phyloP scores from a whole-genome alignment of 2,797 vertebrate genomes.

The Austrolebias charrua region DNA sequence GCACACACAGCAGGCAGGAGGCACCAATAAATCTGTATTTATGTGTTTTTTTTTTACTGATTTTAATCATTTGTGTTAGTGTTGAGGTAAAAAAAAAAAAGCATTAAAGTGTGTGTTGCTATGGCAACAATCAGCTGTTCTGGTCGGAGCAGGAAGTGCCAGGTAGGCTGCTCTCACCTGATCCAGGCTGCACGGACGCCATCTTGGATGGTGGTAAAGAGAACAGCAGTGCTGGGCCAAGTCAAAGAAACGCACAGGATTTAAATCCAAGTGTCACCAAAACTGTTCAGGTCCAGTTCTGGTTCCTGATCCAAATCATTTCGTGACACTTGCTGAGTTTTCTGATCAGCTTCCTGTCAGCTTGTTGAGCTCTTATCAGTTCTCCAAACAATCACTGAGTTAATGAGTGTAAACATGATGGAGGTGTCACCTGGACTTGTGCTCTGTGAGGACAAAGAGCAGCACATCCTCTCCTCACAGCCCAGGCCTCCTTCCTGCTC shows the following conservation, averaged over 20 bases:
- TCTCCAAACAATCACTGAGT: conserved; percentile 35
- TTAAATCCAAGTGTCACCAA: not conserved
- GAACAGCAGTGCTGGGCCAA: conserved; percentile 48
- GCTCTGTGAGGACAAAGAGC: conserved; percentile 30
- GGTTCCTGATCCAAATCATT: not conserved
- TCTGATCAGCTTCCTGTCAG: conserved; percentile 42
- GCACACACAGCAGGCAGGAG: not conserved
- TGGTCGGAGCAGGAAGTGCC: conserved; percentile 74
- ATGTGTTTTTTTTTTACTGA: not conserved
- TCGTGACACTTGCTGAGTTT: not conserved
- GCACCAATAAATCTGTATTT: conserved; percentile 1
- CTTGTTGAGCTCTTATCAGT: conserved; percentile 27
- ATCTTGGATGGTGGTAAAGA: conserved; percentile 75
- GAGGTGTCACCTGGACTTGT: conserved; percentile 34
- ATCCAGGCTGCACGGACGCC: conserved; percentile 63
- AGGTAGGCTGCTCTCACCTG: conserved; percentile 53
- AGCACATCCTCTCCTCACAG: conserved; percentile 17
- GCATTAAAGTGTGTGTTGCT: not conserved
- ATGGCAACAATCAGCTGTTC: conserved; percentile 18
- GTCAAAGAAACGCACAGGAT: conserved; percentile 10
- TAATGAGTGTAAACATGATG: conserved; percentile 18
- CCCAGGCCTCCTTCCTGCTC: conserved; percentile 39
- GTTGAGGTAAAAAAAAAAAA: too few relatives aligned
- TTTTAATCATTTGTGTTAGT: not conserved
- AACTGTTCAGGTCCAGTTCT: conserved; percentile 1